Conservation (phyloP, 2,888 invertebrate species). For the Trimorus sp. region DNA sequence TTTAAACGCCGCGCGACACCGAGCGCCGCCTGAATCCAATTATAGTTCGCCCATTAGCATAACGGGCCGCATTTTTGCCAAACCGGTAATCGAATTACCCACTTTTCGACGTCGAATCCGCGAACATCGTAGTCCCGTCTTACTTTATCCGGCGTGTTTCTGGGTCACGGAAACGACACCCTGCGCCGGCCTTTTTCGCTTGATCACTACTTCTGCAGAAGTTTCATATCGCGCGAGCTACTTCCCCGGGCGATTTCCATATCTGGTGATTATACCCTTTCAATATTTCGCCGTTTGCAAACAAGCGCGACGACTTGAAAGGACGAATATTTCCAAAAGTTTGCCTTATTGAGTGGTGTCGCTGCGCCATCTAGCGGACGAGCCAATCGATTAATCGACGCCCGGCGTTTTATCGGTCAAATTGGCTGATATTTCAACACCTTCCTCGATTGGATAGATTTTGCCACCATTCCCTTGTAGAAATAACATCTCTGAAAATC, state of each 20-base stretch:
- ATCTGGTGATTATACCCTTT: slow-evolving; percentile 51
- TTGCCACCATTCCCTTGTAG: no score
- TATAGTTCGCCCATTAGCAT: no score
- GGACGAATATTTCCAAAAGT: slow-evolving; percentile 37
- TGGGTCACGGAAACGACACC: slow-evolving; percentile 52
- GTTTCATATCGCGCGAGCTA: slow-evolving; percentile 43
- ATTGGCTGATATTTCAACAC: slow-evolving; percentile 2
- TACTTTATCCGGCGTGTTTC: slow-evolving; percentile 47
- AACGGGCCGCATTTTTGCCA: not conserved
- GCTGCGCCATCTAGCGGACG: slow-evolving; percentile 18
- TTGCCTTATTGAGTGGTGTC: slow-evolving; percentile 18
- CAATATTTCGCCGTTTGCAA: slow-evolving; percentile 49
- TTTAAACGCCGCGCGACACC: no score
- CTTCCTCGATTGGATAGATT: not conserved
- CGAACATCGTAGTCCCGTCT: slow-evolving; percentile 29
- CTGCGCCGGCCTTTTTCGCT: slow-evolving; percentile 28
- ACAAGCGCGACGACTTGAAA: slow-evolving; percentile 22
- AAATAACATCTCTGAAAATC: not conserved
- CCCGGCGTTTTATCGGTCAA: slow-evolving; percentile 6
- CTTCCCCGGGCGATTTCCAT: slow-evolving; percentile 45
- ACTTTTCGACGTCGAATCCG: slow-evolving; percentile 22
- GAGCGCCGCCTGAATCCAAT: no score
- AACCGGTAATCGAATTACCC: slow-evolving; percentile 37
- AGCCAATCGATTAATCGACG: slow-evolving; percentile 21
- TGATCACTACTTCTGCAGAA: slow-evolving; percentile 47